These are phyloP conservation scores for Cydia fagiglandana DNA, from an alignment of 1,140 invertebrate species.

Conservation along the genomic window DNA sequence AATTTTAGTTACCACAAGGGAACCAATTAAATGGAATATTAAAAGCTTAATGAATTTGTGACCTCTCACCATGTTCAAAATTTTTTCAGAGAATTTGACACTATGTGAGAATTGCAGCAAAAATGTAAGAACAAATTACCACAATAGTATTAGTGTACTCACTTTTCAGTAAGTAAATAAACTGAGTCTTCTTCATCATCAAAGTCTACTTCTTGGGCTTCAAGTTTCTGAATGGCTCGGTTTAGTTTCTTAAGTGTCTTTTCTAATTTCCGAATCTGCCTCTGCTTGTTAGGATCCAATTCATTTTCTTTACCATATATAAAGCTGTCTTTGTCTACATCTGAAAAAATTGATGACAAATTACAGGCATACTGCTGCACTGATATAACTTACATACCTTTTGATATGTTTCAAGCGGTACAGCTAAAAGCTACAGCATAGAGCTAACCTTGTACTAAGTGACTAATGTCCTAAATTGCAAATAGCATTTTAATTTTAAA, in stretches of 20 bases:
- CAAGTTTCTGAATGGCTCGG: slow-evolving; percentile 68
- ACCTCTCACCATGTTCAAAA: no score
- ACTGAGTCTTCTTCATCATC: slow-evolving; percentile 74
- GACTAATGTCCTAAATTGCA: no score
- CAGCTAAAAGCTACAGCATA: no score
- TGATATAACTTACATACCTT: no score
- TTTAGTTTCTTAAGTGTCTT: slow-evolving; percentile 74
- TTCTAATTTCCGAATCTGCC: slow-evolving; percentile 69
- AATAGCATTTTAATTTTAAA: neutral
- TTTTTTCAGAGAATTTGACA: no score
- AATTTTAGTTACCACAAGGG: no score
- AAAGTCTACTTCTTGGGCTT: slow-evolving; percentile 73
- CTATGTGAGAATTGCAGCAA: no score
- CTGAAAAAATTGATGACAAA: slow-evolving; percentile 26
- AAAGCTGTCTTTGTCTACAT: slow-evolving; percentile 35
- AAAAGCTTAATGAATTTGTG: no score
- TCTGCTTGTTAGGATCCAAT: slow-evolving; percentile 57
- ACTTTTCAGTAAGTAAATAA: slow-evolving; percentile 73
- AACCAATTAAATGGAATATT: no score
- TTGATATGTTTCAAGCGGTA: no score
- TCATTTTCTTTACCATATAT: slow-evolving; percentile 48
- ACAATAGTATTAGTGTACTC: neutral
- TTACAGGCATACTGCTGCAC: neutral
- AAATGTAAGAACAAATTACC: no score
- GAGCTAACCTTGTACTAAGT: no score